These are phyloP conservation scores for Thunnus maccoyii DNA, from an alignment of 2,113 vertebrate species.

Conservation along the genomic window DNA sequence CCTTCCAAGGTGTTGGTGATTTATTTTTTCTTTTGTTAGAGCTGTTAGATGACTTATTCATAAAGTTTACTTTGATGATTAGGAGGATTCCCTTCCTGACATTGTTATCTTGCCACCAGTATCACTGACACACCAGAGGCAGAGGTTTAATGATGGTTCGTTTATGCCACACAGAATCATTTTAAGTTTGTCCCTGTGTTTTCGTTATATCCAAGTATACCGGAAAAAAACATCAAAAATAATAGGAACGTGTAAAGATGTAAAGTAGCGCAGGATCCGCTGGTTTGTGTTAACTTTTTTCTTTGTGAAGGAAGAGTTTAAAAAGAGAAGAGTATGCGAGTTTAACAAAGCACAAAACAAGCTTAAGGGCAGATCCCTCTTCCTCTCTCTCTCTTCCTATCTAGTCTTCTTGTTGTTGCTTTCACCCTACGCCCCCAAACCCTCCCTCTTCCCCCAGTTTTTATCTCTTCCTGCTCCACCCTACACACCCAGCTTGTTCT, in stretches of 20 bases:
- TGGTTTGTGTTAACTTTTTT: conserved; percentile 40
- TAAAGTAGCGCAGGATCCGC: conserved; percentile 42
- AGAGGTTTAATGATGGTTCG: conserved; percentile 67
- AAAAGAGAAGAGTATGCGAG: conserved; percentile 53
- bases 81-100: conserved; percentile 51
- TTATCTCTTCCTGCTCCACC: conserved; percentile 77
- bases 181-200: conserved; percentile 51
- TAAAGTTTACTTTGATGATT: conserved; percentile 78
- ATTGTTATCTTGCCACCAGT: conserved; percentile 48
- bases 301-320: conserved; percentile 23
- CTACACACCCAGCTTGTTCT: conserved; percentile 73
- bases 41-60: conserved; percentile 76
- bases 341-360: conserved; percentile 75
- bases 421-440: conserved; percentile 44
- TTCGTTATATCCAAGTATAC: conserved; percentile 49
- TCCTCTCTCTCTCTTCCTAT: conserved; percentile 61
- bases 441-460: conserved; percentile 52
- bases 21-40: conserved; percentile 34
- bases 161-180: conserved; percentile 53
- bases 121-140: conserved; percentile 63
- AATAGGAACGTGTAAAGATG: conserved; percentile 33
- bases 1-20: conserved; percentile 31
- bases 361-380: conserved; percentile 73
- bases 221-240: conserved; percentile 47
- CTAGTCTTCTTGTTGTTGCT: conserved; percentile 41